Base-by-base conservation (phyloP, 2,888 invertebrate species). In the Lasioglossum oenotherae region DNA sequence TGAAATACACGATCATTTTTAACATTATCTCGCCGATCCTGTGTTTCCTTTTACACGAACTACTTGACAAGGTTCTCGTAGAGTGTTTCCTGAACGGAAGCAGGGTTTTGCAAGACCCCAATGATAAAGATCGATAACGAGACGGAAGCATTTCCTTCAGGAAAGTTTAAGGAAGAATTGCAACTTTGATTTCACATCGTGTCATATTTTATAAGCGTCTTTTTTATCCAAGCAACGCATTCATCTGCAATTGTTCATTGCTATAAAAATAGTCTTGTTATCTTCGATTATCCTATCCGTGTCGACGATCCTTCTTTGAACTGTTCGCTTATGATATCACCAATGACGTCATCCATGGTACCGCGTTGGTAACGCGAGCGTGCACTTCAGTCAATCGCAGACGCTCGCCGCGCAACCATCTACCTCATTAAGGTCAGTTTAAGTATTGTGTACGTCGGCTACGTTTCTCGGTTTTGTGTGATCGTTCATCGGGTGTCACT, bases 321-420 rank as follows among this genome's bases (percentile, higher is more conserved):
- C 76, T 80, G 86, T 49, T 80, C 77, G 74, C 57, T 86, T 88
- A 92, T 94, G 94, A 94, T 93, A 93, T 94, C 93, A 94, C 80
- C 89, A 88, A 78, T 94, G 94, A 94, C 94, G 93, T 94, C 92
- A 93, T 74, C 80, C 49, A 44, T 84, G 78, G 81, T 88, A 89
- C 41, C 87, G 78, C 78, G 82, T 72, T 60, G 67, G 87, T 82
- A 84, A 76, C 82, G 81, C 87, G 78, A 81, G 79, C 84, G 87
- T 79, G 64, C 80, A 74, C 64, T 92, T 90, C 94, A 94, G 94
- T 94, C 90, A 89, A 91, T 90, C 92, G 89, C 90, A 91, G 88
- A 82, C 93, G 87, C 84, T 88, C 93, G 85, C 31, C 78, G 78
- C 41, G 84, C 31, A 72, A 89, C 74, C 80, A 90, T 67, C 73